A percentile compares a stretch with the other conserved stretches of the same genome.
Conservation (phyloP, 37 sponge, comb jelly and placozoan genomes). For the Halichondria panicea region DNA sequence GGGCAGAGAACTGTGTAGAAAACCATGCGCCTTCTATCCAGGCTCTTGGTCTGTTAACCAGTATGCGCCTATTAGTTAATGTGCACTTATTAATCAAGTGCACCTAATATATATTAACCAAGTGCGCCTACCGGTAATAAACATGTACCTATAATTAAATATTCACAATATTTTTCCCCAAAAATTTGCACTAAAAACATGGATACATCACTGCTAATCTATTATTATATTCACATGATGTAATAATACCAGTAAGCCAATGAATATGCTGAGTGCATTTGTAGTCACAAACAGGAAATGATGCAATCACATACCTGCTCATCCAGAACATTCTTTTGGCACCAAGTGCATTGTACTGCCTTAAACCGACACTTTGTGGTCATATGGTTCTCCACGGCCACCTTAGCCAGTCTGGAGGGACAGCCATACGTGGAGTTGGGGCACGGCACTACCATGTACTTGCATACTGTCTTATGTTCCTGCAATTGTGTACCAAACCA, state of each 20-base stretch:
- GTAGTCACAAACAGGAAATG: background rate
- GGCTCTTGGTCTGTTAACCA: too few species aligned
- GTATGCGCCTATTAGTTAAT: too few species aligned
- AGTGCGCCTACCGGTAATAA: too few species aligned
- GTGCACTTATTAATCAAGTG: too few species aligned
- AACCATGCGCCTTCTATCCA: too few species aligned
- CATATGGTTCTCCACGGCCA: constrained; percentile 30
- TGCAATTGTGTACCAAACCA: background rate
- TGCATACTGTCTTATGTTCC: constrained; percentile 41
- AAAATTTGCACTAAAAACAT: too few species aligned
- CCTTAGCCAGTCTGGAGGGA: constrained; percentile 1
- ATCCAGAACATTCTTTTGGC: constrained; percentile 12
- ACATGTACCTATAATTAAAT: too few species aligned
- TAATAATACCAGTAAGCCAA: too few species aligned
- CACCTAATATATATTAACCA: too few species aligned
- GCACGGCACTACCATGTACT: constrained; percentile 31
- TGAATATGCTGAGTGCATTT: background rate
- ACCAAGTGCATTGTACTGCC: constrained; percentile 37
- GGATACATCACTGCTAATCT: background rate
- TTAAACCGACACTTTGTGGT: constrained; percentile 36
- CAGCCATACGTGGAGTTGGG: constrained; percentile 36
- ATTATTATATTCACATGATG: background rate
- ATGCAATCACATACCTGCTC: constrained; percentile 37
- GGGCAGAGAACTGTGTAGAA: too few species aligned
- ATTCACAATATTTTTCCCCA: too few species aligned